phyloP scores from a whole-genome alignment of 2,797 vertebrate species.

The Chelonia mydas region DNA sequence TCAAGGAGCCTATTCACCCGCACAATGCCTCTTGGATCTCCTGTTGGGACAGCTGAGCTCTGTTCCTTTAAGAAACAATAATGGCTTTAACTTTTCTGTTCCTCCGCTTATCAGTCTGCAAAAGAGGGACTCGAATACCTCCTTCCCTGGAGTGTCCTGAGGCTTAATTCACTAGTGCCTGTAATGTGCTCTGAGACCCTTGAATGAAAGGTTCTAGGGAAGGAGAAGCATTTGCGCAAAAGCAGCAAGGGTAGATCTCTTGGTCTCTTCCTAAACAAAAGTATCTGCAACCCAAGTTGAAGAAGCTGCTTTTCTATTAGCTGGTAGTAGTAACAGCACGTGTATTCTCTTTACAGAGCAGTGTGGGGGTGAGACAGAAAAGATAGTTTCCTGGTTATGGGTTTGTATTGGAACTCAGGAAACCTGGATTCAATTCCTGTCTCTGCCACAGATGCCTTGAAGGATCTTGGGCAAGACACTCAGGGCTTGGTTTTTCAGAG shows the following conservation, averaged over 20 bases:
- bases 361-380: neutral
- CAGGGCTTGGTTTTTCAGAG: neutral
- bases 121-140: neutral
- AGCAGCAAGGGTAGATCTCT: neutral
- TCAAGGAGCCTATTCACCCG: neutral
- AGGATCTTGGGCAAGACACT: neutral
- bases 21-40: neutral
- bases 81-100: neutral
- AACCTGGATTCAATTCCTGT: neutral
- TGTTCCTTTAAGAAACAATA: neutral
- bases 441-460: neutral
- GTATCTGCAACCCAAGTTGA: neutral
- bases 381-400: neutral
- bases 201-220: neutral
- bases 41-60: neutral
- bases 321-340: rapidly evolving
- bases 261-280: neutral
- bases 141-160: neutral
- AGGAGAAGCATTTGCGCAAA: neutral
- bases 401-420: neutral
- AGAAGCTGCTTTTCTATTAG: neutral
- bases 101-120: neutral
- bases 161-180: neutral
- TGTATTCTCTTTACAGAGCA: rapidly evolving
- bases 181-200: neutral